These are phyloP conservation scores for Coelinius sp. DNA, from an alignment of 2,888 invertebrate species.

Conservation along the genomic window DNA sequence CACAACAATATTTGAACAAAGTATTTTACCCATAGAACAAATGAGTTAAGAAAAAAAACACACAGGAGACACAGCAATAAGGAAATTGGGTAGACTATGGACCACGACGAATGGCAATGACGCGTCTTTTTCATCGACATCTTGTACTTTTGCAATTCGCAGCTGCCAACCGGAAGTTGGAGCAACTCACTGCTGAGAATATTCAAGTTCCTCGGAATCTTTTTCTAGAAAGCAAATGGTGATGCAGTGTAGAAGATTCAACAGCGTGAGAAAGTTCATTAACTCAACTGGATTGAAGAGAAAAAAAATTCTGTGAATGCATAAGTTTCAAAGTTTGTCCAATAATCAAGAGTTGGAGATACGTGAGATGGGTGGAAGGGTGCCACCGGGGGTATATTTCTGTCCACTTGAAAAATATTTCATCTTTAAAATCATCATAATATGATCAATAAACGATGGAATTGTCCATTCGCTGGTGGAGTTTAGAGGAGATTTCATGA, in stretches of 20 bases:
- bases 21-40: neutral
- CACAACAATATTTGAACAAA: too few relatives aligned
- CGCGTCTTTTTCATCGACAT: constrained; percentile 18
- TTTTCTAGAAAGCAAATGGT: neutral
- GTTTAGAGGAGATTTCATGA: too few relatives aligned
- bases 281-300: constrained; percentile 9
- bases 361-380: neutral
- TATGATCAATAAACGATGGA: neutral
- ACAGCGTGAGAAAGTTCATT: constrained; percentile 21
- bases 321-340: neutral
- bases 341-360: neutral
- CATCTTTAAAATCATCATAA: neutral
- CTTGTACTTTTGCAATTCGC: constrained; percentile 4
- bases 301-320: neutral
- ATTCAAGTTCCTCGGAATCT: constrained; percentile 4
- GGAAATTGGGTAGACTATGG: constrained; percentile 27
- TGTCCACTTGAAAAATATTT: too few relatives aligned
- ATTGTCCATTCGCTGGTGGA: too few relatives aligned
- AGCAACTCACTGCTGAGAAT: constrained; percentile 14
- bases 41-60: neutral
- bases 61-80: neutral
- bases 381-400: too few relatives aligned
- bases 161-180: constrained; percentile 15
- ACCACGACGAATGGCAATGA: constrained; percentile 26
- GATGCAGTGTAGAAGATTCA: neutral